Evolutionary conservation across 2,113 vertebrate species (phyloP), one percentile per base, ranked within the genome.

Genomic region (Charina bottae): DNA sequence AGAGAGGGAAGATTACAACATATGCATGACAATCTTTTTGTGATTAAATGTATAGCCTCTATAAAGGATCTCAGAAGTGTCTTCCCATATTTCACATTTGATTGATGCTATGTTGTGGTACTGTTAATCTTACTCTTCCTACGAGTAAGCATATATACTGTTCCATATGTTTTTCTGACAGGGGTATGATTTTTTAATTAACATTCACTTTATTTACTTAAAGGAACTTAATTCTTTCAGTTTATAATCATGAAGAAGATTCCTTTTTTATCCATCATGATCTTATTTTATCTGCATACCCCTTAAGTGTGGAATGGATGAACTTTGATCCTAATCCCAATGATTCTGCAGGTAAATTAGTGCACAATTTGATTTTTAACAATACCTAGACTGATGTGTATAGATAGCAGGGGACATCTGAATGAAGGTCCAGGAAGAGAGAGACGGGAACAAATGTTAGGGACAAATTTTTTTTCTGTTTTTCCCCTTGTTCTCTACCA

Each of bases 221-320:
- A 58, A 23, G 83, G 37, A 88, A 93, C 92, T 42, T 12, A n/a
- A 33, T 91, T 93, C 91, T 96, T 95, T 55, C 96, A 99, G 99
- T 99, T 91, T 99, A 99, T 95, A 99, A 99, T 94, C 97, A 98
- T 0, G 98, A 99, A 90, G 99, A 99, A 94, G 97, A 99, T 37
- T 99, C 99, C 3, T 97, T 99, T 90, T 99, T 99, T 33, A 98
- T 99, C 0, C 99, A 99, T 96, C 99, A 99, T 83, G 98, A 99
- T 90, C 98, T 99, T 26, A 96, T 99, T 88, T 96, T 99, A 93
- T 98, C 99, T 42, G 99, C 99, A 1, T 99, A 99, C 92, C 99
- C 99, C 5, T 97, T 99, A 42, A 98, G 98, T 95, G 96, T 98
- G 89, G 99, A 99, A 92, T 99, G 99, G 99, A 96, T 99, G 59